A percentile compares a stretch with the other conserved stretches of the same genome.
These are phyloP conservation scores for Ferrisia virgata DNA, from an alignment of 2,888 invertebrate species.

Conservation along the genomic window DNA sequence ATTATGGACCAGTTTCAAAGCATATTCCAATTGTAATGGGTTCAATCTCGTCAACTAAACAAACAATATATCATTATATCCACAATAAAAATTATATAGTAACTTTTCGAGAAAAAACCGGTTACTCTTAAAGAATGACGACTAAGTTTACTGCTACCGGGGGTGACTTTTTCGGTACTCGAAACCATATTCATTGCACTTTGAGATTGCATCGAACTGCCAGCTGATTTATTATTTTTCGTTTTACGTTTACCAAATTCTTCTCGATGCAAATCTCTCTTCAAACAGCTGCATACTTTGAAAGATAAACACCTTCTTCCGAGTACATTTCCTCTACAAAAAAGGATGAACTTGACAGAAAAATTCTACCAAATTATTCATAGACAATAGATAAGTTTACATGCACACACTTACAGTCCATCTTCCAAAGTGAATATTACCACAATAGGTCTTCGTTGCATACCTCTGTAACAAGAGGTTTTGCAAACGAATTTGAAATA, in stretches of 20 bases:
- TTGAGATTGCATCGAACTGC: neutral
- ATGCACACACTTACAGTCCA: conserved; percentile 54
- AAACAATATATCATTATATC: neutral
- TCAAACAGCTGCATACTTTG: conserved; percentile 74
- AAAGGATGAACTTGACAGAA: too few relatives aligned
- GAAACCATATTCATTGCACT: neutral
- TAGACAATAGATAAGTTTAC: neutral
- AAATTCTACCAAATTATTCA: too few relatives aligned
- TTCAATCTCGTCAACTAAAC: conserved; percentile 27
- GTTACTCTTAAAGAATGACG: neutral
- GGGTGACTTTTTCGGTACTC: neutral
- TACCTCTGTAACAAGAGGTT: conserved; percentile 73
- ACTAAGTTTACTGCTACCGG: neutral
- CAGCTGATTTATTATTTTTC: neutral
- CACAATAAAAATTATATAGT: neutral
- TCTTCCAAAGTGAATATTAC: conserved; percentile 71
- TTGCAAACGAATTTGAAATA: conserved; percentile 71
- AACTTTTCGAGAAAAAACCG: neutral
- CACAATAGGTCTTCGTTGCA: conserved; percentile 70
- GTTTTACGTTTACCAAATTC: conserved; percentile 53
- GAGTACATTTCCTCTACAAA: conserved; percentile 58
- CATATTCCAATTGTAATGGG: neutral
- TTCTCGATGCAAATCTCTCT: conserved; percentile 67
- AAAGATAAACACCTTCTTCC: conserved; percentile 68
- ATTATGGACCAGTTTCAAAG: conserved; percentile 19